A percentile compares a stretch with the other conserved stretches of the same genome.
Evolutionary conservation across 2,888 invertebrate genomes (phyloP).

Genomic region (Phaonia tiefii): DNA sequence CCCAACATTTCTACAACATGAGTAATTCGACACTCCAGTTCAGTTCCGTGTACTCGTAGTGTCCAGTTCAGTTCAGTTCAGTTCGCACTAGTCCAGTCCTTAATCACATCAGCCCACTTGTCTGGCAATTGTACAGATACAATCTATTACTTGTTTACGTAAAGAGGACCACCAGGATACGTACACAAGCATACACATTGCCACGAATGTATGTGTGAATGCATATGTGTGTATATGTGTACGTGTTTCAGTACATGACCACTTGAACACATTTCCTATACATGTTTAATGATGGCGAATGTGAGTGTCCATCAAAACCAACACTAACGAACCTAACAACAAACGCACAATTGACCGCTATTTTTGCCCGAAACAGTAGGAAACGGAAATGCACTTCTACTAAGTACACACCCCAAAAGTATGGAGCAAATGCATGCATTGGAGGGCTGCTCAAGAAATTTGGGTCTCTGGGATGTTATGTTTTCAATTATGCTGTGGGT

Average conservation of each 20-base stretch:
- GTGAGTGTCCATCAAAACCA: constrained; percentile 23
- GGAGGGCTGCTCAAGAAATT: too few species aligned
- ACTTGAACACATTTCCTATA: constrained; percentile 1
- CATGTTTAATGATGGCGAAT: constrained; percentile 27
- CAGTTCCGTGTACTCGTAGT: too few species aligned
- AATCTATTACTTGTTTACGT: not conserved
- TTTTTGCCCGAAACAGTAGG: constrained; percentile 1
- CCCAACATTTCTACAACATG: not conserved
- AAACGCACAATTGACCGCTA: constrained; percentile 45
- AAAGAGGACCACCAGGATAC: not conserved
- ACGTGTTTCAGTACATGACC: not conserved
- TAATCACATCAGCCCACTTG: not conserved
- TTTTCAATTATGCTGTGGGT: too few species aligned
- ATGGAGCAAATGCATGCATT: too few species aligned
- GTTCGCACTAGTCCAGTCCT: too few species aligned
- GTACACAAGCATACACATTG: not conserved
- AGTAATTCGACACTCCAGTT: not conserved
- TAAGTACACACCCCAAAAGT: not conserved
- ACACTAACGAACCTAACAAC: constrained; percentile 19
- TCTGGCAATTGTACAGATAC: not conserved
- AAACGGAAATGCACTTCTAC: constrained; percentile 42
- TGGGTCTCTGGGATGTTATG: too few species aligned
- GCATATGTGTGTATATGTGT: not conserved
- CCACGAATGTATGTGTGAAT: not conserved
- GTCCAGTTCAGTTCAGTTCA: too few species aligned